These are phyloP conservation scores for Salticus scenicus DNA, from an alignment of 2,888 invertebrate species.

Conservation along the genomic window DNA sequence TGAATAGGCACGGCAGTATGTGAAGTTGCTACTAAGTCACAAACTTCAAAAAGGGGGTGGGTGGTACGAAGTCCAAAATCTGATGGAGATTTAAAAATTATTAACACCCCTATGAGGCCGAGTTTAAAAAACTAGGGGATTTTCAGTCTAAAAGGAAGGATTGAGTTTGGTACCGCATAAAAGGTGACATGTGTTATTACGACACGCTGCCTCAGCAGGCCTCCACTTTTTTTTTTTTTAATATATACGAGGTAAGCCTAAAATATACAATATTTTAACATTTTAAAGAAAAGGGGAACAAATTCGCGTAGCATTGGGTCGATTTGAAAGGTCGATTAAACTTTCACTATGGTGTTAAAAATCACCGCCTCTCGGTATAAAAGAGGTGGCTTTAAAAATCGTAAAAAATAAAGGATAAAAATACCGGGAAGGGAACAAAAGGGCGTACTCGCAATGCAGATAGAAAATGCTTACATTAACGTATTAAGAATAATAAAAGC, in stretches of 20 bases:
- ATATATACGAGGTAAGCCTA: constrained; percentile 8
- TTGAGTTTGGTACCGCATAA: not conserved
- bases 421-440: not conserved
- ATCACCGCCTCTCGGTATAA: not conserved
- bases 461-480: too few species aligned
- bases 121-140: constrained; percentile 2
- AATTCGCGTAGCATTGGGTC: not conserved
- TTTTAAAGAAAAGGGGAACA: not conserved
- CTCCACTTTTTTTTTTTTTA: not conserved
- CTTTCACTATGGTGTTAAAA: not conserved
- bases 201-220: not conserved
- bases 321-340: constrained; percentile 8
- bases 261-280: not conserved
- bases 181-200: constrained; percentile 30
- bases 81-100: constrained; percentile 36
- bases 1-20: too few species aligned
- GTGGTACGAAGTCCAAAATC: too few species aligned
- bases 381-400: not conserved
- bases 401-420: not conserved
- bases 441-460: not conserved
- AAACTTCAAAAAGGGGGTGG: too few species aligned
- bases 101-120: constrained; percentile 15
- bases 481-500: not conserved
- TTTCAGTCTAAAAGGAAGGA: not conserved
- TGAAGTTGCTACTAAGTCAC: too few species aligned